phyloP scores from a whole-genome alignment of 2,797 vertebrate species.

The Passerculus sandwichensis region DNA sequence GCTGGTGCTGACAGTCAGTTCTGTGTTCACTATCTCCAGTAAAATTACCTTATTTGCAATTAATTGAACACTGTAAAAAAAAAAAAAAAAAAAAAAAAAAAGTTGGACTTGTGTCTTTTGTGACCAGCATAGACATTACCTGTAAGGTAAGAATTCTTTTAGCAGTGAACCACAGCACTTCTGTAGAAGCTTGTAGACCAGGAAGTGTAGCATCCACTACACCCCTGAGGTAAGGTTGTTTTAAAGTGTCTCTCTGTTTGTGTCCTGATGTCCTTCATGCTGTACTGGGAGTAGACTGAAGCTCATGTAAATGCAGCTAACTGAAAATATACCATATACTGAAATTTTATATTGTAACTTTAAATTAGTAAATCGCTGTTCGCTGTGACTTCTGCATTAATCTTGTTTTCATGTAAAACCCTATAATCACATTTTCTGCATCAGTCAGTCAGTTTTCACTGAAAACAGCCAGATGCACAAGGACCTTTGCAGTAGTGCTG shows the following conservation, averaged over 20 bases:
- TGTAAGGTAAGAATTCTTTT: neutral
- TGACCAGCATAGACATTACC: neutral
- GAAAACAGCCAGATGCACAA: neutral
- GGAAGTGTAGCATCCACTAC: neutral
- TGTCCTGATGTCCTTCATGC: neutral
- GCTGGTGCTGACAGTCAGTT: neutral
- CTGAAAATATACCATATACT: neutral
- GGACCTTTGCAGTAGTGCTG: neutral
- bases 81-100: neutral
- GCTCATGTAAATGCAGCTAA: neutral
- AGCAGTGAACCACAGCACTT: neutral
- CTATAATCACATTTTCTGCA: neutral
- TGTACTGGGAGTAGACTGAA: neutral
- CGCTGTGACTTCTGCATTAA: neutral
- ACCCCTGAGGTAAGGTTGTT: neutral
- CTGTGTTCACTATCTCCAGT: neutral
- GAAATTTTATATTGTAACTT: neutral
- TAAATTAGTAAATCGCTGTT: neutral
- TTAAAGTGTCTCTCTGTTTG: neutral
- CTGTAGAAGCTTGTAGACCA: neutral
- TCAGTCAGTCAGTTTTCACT: neutral
- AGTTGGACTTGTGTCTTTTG: neutral
- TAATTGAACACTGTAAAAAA: neutral
- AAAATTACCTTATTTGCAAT: neutral
- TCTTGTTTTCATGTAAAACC: neutral